A percentile compares a stretch with the other conserved stretches of the same genome.
phyloP scores from a whole-genome alignment of 1,140 invertebrate species.

The Drosophila pallidifrons region DNA sequence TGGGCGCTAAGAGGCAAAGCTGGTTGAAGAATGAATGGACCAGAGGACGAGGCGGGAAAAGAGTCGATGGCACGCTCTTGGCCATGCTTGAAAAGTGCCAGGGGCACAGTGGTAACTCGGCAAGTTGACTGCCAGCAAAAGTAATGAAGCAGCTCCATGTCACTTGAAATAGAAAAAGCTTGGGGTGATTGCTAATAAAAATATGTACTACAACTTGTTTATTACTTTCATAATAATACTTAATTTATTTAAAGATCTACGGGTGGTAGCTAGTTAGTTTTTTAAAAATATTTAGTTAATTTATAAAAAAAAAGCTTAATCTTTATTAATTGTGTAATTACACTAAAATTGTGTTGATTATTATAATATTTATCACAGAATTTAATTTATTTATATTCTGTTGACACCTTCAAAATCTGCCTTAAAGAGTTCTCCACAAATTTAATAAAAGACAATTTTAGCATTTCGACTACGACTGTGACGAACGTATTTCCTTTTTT shows the following conservation, averaged over 20 bases:
- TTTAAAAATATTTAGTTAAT: not conserved
- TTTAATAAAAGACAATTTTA: not conserved
- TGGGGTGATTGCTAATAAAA: not conserved
- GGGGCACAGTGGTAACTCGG: conserved; percentile 33
- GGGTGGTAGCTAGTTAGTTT: no score
- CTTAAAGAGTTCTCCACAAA: not conserved
- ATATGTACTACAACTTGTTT: no score
- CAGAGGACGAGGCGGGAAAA: not conserved
- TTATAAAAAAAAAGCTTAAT: not conserved
- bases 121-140: conserved; percentile 12
- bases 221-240: no score
- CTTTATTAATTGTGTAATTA: not conserved
- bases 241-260: no score
- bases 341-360: no score
- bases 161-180: not conserved
- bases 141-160: conserved; percentile 36
- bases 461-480: not conserved
- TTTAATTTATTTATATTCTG: no score
- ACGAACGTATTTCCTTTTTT: conserved; percentile 2
- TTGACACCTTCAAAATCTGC: no score
- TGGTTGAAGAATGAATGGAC: not conserved
- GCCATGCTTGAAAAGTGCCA: conserved; percentile 40
- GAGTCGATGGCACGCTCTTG: conserved; percentile 37
- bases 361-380: no score
- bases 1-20: conserved; percentile 33